Conservation (phyloP, 2,797 vertebrate species). For the Danio choprae region DNA sequence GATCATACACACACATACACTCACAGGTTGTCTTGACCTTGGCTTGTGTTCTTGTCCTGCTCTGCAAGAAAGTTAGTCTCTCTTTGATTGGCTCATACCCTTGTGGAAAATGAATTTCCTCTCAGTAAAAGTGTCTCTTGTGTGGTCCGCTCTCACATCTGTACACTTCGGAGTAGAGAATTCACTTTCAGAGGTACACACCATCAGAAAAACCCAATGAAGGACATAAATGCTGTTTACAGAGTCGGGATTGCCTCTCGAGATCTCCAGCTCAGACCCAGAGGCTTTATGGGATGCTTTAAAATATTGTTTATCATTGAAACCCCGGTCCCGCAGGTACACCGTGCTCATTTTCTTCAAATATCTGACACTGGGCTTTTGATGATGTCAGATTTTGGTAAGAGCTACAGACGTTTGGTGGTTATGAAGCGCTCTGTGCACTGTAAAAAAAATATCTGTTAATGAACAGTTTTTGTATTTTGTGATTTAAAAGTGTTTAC, state of each 20-base stretch:
- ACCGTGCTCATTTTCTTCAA: not conserved
- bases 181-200: conserved; percentile 4
- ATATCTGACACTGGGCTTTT: not conserved
- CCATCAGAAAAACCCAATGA: conserved; percentile 7
- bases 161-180: not conserved
- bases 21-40: not conserved
- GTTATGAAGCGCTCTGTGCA: not conserved
- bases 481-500: no score
- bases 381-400: conserved; percentile 30
- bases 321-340: not conserved
- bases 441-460: no score
- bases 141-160: conserved; percentile 12
- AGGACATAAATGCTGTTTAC: conserved; percentile 20
- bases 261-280: not conserved
- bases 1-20: not conserved
- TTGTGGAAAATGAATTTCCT: conserved; percentile 20
- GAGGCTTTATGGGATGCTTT: conserved; percentile 13
- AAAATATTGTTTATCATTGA: not conserved
- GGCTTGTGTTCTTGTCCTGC: not conserved
- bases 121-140: conserved; percentile 7
- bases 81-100: not conserved
- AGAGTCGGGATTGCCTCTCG: conserved; percentile 1
- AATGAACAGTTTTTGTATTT: no score
- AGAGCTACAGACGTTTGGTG: not conserved
- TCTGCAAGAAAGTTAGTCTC: not conserved